phyloP scores from a whole-genome alignment of 2,113 vertebrate genomes.

The Lepus americanus region DNA sequence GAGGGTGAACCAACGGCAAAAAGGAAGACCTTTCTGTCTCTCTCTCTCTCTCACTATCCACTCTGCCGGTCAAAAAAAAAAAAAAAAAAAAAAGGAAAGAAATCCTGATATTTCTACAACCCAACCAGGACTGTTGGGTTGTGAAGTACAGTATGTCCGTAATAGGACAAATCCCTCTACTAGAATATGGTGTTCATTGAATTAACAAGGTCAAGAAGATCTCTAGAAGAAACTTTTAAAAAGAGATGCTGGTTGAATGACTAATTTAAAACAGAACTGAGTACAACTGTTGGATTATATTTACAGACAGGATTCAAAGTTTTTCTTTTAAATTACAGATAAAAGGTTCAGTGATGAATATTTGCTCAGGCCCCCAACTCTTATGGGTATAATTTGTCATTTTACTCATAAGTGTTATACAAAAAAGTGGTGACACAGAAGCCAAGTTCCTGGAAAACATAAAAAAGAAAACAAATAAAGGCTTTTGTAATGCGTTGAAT shows the following conservation, averaged over 20 bases:
- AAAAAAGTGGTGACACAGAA: background rate
- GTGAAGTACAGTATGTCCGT: background rate
- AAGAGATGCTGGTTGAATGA: background rate
- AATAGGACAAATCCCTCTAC: background rate
- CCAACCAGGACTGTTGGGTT: background rate
- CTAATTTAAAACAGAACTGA: background rate
- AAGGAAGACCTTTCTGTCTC: no score
- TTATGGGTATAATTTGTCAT: background rate
- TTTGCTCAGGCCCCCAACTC: background rate
- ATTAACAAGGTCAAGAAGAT: background rate
- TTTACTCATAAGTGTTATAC: background rate
- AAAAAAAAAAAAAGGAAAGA: background rate
- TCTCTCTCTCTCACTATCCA: no score
- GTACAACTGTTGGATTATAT: background rate
- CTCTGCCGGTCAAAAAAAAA: no score
- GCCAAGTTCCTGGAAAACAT: background rate
- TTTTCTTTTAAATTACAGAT: background rate
- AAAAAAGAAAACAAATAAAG: background rate
- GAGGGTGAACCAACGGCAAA: no score
- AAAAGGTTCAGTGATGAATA: background rate
- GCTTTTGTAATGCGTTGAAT: background rate
- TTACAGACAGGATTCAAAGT: background rate
- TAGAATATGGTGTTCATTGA: background rate
- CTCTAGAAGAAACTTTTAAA: background rate
- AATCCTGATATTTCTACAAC: background rate